Conservation (phyloP, 1,140 invertebrate species). For the Holotrichia oblita region DNA sequence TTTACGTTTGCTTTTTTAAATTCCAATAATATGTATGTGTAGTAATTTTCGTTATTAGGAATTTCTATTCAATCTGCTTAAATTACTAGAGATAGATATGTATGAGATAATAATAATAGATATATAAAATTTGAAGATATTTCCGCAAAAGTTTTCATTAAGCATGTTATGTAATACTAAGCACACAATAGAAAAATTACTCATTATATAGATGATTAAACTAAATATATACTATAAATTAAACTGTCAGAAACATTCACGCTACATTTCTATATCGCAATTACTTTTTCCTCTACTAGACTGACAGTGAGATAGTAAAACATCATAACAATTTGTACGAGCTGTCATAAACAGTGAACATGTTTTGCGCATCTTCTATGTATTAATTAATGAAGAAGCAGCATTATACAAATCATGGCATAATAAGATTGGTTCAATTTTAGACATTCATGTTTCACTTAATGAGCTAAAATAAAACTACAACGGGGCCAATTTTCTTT, state of each 20-base stretch:
- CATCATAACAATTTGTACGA: constrained; percentile 6
- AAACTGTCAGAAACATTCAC: neutral
- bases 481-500: neutral
- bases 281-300: neutral
- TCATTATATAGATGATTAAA: neutral
- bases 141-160: no score
- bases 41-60: no score
- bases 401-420: neutral
- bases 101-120: no score
- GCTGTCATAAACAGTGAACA: neutral
- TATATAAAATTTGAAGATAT: no score
- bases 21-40: no score
- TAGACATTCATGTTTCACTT: constrained; percentile 8
- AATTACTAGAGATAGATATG: no score
- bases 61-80: no score
- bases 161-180: no score
- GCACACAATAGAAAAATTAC: no score
- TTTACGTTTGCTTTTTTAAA: no score
- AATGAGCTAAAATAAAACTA: constrained; percentile 14
- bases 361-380: constrained; percentile 1
- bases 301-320: neutral
- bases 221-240: neutral
- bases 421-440: constrained; percentile 14
- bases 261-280: neutral
- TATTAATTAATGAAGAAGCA: constrained; percentile 18